Percentiles rank a stretch among this genome's conserved stretches.
These are phyloP conservation scores for Eulemur mongoz DNA, from an alignment of 2,797 vertebrate species.

Conservation along the genomic window DNA sequence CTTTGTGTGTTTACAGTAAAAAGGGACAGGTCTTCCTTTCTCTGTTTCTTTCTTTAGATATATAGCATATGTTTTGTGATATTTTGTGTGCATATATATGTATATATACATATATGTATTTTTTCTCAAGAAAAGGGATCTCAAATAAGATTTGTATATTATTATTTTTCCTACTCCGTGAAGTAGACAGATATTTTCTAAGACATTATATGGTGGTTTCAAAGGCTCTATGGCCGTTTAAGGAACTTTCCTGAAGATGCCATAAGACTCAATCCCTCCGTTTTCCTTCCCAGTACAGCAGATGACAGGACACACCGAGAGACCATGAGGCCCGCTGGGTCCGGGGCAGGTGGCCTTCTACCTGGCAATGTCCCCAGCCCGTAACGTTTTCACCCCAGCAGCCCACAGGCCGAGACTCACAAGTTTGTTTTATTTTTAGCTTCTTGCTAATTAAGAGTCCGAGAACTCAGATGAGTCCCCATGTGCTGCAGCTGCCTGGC, in stretches of 20 bases:
- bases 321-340: accelerated
- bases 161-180: background rate
- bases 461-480: too few relatives aligned
- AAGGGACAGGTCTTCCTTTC: background rate
- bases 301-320: accelerated
- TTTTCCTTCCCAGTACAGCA: background rate
- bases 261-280: accelerated
- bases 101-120: background rate
- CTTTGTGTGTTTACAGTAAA: background rate
- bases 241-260: background rate
- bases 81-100: background rate
- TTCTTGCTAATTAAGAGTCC: background rate
- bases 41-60: background rate
- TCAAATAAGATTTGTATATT: background rate
- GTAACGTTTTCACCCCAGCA: accelerated
- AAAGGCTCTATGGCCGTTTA: background rate
- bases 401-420: accelerated
- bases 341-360: accelerated
- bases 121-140: background rate
- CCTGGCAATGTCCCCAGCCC: accelerated
- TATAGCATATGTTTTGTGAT: background rate
- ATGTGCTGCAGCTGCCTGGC: too few relatives aligned
- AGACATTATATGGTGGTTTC: background rate
- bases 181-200: background rate
- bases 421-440: background rate